phyloP scores from a whole-genome alignment of 2,888 invertebrate species.

The Euzetes globulus region DNA sequence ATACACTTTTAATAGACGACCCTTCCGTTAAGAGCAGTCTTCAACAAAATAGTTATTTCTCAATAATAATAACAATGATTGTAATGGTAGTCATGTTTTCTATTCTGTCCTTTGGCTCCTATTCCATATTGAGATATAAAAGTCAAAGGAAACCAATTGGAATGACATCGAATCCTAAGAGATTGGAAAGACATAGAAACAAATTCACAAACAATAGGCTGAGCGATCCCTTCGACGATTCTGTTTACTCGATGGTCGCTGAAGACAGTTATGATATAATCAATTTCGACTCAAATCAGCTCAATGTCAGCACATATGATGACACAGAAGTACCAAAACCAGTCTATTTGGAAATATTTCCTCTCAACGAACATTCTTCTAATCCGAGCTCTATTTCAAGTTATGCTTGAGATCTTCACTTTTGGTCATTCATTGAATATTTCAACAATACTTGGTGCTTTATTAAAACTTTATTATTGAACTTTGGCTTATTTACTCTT shows the following conservation, averaged over 20 bases:
- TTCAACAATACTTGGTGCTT: no score
- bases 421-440: no score
- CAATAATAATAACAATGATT: background rate
- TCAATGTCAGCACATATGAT: background rate
- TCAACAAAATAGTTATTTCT: background rate
- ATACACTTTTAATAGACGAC: background rate
- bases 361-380: background rate
- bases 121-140: background rate
- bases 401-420: background rate
- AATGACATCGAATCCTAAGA: background rate
- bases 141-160: background rate
- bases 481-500: no score
- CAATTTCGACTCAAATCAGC: background rate
- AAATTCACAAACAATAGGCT: background rate
- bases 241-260: background rate
- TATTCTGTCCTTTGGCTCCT: background rate
- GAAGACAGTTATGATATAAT: background rate
- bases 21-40: background rate
- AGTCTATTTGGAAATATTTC: background rate
- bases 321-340: background rate
- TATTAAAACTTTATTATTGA: no score
- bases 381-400: background rate
- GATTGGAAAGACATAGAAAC: background rate
- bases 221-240: conserved; percentile 8
- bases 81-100: background rate